These are phyloP conservation scores for Odocoileus virginianus DNA, from an alignment of 2,113 vertebrate species.

Conservation along the genomic window DNA sequence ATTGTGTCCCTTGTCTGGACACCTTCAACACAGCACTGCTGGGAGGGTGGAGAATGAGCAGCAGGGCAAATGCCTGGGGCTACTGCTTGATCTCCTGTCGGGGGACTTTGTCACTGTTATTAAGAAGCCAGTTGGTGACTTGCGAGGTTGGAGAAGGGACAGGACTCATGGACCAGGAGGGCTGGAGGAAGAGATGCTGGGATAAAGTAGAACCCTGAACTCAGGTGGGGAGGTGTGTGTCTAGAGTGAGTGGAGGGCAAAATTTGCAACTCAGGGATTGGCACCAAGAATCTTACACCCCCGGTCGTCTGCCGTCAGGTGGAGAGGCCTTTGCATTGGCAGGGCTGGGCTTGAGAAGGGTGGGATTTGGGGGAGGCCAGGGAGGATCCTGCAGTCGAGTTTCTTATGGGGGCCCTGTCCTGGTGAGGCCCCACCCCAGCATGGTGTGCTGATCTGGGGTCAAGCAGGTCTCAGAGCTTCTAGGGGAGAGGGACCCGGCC, in stretches of 20 bases:
- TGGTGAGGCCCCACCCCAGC: not conserved
- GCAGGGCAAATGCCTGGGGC: not conserved
- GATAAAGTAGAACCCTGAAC: not conserved
- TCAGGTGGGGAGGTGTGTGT: rapidly evolving
- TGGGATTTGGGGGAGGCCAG: not conserved
- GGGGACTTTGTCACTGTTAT: not conserved
- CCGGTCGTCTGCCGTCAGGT: rapidly evolving
- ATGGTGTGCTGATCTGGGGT: not conserved
- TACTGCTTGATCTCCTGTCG: not conserved
- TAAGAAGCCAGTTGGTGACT: not conserved
- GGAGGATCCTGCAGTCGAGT: not conserved
- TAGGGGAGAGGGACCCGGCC: rapidly evolving
- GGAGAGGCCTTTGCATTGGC: not conserved
- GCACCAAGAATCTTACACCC: not conserved
- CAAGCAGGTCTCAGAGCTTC: not conserved
- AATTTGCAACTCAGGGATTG: not conserved
- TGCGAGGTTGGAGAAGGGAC: not conserved
- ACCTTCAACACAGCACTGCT: rapidly evolving
- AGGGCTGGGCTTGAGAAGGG: not conserved
- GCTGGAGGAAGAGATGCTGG: not conserved
- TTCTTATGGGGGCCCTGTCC: not conserved
- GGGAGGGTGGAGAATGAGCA: not conserved
- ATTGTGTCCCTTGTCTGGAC: no score
- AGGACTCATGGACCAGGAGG: not conserved
- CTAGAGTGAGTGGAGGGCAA: not conserved